Evolutionary conservation across 2,888 invertebrate species (phyloP).

Genomic region (Lasioglossum villosulum): DNA sequence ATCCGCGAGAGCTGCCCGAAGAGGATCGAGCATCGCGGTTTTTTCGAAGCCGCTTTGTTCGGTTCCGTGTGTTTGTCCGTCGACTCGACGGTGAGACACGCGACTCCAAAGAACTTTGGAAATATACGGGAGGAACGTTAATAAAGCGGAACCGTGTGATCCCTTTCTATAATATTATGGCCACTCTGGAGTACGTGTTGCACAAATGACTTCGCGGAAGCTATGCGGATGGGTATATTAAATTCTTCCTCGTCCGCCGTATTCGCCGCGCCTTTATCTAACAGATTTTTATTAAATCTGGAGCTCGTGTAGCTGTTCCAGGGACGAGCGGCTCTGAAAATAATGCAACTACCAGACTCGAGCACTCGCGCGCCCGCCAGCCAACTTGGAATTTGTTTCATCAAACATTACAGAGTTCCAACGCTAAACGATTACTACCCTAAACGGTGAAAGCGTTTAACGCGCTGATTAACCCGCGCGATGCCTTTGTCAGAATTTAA

Average conservation of each 20-base stretch:
- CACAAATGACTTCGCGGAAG: background rate
- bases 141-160: conserved; percentile 6
- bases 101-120: background rate
- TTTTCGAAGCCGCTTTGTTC: background rate
- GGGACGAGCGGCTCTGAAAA: background rate
- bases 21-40: background rate
- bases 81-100: background rate
- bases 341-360: background rate
- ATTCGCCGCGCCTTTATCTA: background rate
- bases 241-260: conserved; percentile 2
- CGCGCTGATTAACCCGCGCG: background rate
- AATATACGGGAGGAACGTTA: background rate
- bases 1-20: background rate
- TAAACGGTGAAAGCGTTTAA: background rate
- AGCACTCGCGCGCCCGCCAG: background rate
- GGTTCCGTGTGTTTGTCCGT: background rate
- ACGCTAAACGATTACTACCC: background rate
- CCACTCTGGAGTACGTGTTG: background rate
- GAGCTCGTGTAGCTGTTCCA: background rate
- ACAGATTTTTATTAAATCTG: conserved; percentile 18
- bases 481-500: background rate
- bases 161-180: background rate
- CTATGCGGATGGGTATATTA: conserved; percentile 4
- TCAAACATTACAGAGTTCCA: background rate
- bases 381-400: background rate